Percentiles rank a stretch among this genome's conserved stretches.
Evolutionary conservation across 2,888 invertebrate genomes (phyloP).

Genomic region (Acronicta psi): DNA sequence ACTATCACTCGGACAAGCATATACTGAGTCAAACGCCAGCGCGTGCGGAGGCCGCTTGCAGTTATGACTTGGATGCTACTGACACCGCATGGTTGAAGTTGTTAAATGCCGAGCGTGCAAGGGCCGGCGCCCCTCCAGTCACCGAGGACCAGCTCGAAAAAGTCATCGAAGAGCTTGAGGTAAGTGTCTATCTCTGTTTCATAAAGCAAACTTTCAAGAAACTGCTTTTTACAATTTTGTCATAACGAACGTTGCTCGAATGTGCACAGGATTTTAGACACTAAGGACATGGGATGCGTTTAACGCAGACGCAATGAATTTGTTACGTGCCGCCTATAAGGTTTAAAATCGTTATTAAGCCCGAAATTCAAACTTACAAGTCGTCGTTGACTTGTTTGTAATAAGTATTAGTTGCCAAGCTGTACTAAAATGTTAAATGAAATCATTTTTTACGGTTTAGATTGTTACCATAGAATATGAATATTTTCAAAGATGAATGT

Average conservation of each 20-base stretch:
- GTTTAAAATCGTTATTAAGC: constrained; percentile 24
- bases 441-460: too few species aligned
- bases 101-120: constrained; percentile 95
- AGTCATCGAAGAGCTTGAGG: constrained; percentile 97
- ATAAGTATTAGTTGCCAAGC: too few species aligned
- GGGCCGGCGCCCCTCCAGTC: constrained; percentile 92
- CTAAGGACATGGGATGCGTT: constrained; percentile 30
- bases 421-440: too few species aligned
- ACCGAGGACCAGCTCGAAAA: constrained; percentile 96
- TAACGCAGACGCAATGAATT: neutral
- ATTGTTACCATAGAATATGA: too few species aligned
- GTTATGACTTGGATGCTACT: constrained; percentile 98
- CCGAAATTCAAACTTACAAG: too few species aligned
- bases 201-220: neutral
- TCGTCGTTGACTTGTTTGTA: too few species aligned
- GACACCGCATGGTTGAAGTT: constrained; percentile 97
- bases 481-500: too few species aligned
- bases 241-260: neutral
- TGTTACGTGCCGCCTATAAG: constrained; percentile 1
- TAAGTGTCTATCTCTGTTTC: constrained; percentile 61
- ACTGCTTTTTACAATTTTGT: neutral
- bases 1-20: constrained; percentile 95
- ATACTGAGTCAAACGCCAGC: constrained; percentile 95
- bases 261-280: neutral
- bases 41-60: constrained; percentile 97